Conservation (phyloP, 2,888 invertebrate genomes). For the Mythimna lalbum region DNA sequence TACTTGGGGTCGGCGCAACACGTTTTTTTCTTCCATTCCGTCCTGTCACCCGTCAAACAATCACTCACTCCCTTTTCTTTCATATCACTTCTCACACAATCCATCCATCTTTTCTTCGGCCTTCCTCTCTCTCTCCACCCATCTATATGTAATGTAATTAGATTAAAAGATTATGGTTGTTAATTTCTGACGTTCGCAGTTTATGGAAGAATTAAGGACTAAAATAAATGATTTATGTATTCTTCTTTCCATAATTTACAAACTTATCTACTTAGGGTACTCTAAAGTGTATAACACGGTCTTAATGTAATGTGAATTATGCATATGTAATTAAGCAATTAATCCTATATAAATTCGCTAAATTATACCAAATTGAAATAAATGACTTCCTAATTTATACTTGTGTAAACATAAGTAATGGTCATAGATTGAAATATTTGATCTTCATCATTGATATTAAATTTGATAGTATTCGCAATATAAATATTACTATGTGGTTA, state of each 20-base stretch:
- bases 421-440: no score
- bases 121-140: no score
- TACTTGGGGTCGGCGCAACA: no score
- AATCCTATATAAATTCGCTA: background rate
- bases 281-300: conserved; percentile 12
- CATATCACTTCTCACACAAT: no score
- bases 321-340: background rate
- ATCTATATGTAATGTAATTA: no score
- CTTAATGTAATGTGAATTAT: background rate
- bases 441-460: no score
- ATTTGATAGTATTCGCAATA: no score
- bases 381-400: background rate
- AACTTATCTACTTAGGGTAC: background rate
- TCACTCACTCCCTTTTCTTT: no score
- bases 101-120: no score
- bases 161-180: background rate
- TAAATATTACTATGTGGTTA: no score
- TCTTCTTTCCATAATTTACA: conserved; percentile 1
- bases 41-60: no score
- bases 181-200: background rate
- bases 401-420: background rate
- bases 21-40: no score
- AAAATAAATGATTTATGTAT: background rate
- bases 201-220: background rate
- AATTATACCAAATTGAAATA: background rate